A percentile compares a stretch with the other conserved stretches of the same genome.
Conservation (phyloP, 1,140 invertebrate species). For the Gerris buenoi region DNA sequence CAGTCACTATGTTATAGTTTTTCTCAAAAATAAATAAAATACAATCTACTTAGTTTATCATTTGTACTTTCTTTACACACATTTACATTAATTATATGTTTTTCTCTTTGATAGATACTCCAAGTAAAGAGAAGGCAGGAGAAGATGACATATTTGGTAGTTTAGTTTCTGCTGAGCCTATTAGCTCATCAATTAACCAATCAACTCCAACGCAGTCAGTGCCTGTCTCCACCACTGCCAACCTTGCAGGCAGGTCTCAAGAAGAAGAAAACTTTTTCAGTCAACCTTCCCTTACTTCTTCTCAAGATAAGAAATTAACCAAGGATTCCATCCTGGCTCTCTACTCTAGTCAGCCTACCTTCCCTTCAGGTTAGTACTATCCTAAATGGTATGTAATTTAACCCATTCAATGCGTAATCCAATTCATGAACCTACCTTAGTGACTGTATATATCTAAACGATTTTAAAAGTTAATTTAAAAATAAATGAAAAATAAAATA, state of each 20-base stretch:
- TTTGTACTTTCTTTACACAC: too few species aligned
- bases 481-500: too few species aligned
- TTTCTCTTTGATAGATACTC: conserved; percentile 27
- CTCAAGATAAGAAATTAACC: conserved; percentile 66
- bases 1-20: too few species aligned
- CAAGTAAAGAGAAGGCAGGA: conserved; percentile 25
- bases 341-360: conserved; percentile 44
- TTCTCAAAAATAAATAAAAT: too few species aligned
- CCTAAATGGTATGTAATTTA: too few species aligned
- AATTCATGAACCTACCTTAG: too few species aligned
- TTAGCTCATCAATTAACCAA: conserved; percentile 23
- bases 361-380: not conserved
- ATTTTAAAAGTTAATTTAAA: too few species aligned
- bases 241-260: conserved; percentile 28
- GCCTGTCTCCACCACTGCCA: conserved; percentile 13
- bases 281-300: conserved; percentile 50
- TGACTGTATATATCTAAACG: too few species aligned
- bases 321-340: conserved; percentile 87
- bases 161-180: not conserved
- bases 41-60: too few species aligned
- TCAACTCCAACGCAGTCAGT: conserved; percentile 20
- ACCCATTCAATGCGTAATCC: too few species aligned
- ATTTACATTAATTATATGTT: conserved; percentile 14
- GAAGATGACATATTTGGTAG: conserved; percentile 11
- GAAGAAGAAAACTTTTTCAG: conserved; percentile 85